These are phyloP conservation scores for Bovichtus diacanthus DNA, from an alignment of 2,797 vertebrate genomes.

Conservation along the genomic window DNA sequence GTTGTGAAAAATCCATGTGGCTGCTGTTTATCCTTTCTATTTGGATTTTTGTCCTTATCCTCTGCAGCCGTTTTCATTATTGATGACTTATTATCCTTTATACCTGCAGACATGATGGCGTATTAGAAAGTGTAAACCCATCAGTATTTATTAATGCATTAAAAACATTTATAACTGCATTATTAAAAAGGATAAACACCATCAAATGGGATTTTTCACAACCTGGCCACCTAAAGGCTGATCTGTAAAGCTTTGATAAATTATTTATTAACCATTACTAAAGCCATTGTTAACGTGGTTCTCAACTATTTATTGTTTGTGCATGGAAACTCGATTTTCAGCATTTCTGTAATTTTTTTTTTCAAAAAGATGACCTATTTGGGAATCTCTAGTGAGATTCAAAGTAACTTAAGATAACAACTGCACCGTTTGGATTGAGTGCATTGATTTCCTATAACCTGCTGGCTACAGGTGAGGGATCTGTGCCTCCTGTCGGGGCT, in stretches of 20 bases:
- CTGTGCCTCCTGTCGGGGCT: conserved; percentile 61
- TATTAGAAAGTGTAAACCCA: background rate
- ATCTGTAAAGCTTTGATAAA: background rate
- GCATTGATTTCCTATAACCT: conserved; percentile 67
- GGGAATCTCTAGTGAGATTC: background rate
- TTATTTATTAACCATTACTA: background rate
- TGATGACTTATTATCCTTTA: background rate
- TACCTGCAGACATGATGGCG: background rate
- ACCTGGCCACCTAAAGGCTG: conserved; percentile 10
- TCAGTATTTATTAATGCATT: background rate
- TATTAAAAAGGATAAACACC: background rate
- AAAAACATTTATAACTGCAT: background rate
- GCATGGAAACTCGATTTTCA: background rate
- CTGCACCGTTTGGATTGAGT: conserved; percentile 41
- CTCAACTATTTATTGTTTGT: background rate
- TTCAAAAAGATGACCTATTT: background rate
- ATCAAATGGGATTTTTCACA: background rate
- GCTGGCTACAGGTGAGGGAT: conserved; percentile 64
- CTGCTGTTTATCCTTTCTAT: background rate
- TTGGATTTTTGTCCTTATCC: background rate
- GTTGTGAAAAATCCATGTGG: background rate
- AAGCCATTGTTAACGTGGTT: background rate
- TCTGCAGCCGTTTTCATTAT: background rate
- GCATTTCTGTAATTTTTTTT: background rate
- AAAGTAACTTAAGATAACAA: conserved; percentile 37